Conservation (phyloP, 2,888 invertebrate species). For the Sericinus montela region DNA sequence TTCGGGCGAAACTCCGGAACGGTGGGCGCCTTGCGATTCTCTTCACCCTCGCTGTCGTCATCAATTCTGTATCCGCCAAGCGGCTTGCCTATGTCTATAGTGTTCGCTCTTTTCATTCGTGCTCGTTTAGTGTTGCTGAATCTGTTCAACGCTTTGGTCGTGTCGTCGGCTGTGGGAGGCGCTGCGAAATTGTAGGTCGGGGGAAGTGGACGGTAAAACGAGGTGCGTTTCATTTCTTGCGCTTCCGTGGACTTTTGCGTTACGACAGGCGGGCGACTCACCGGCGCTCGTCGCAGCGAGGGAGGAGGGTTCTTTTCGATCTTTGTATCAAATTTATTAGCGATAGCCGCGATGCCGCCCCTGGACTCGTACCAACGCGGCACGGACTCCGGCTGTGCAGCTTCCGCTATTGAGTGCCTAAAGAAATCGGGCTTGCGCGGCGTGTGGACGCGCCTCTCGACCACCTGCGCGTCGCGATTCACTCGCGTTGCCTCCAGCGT, state of each 20-base stretch:
- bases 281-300: slow-evolving; percentile 24
- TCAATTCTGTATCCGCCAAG: slow-evolving; percentile 75
- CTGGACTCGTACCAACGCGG: slow-evolving; percentile 50
- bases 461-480: slow-evolving; percentile 26
- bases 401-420: slow-evolving; percentile 62
- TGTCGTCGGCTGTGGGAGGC: slow-evolving; percentile 52
- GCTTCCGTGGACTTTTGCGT: slow-evolving; percentile 39
- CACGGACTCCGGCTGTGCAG: slow-evolving; percentile 27
- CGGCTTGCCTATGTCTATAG: slow-evolving; percentile 91
- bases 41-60: slow-evolving; percentile 67
- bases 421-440: slow-evolving; percentile 55
- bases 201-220: slow-evolving; percentile 59
- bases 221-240: slow-evolving; percentile 44
- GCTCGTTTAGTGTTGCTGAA: slow-evolving; percentile 83
- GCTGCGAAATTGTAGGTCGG: slow-evolving; percentile 68
- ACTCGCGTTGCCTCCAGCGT: neutral
- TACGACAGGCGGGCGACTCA: slow-evolving; percentile 23
- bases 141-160: slow-evolving; percentile 56
- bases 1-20: slow-evolving; percentile 88
- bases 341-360: slow-evolving; percentile 60
- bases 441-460: slow-evolving; percentile 47
- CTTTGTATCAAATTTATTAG: slow-evolving; percentile 59
- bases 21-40: slow-evolving; percentile 48
- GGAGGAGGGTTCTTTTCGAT: slow-evolving; percentile 42
- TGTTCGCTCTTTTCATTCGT: slow-evolving; percentile 92